phyloP scores from a whole-genome alignment of 1,140 invertebrate species.

The Drosophila repletoides region DNA sequence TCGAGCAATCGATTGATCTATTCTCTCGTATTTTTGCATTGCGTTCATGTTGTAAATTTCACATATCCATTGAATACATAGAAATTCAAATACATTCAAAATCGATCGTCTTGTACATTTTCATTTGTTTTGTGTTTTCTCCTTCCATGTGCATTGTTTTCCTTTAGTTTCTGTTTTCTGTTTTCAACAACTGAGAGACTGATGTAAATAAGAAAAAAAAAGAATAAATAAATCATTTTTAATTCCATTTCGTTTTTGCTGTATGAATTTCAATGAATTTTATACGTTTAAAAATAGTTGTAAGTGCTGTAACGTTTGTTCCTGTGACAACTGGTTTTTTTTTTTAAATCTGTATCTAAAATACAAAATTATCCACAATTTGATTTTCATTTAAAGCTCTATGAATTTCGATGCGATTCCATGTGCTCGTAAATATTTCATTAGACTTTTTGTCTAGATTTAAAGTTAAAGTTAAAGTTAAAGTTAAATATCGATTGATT shows the following conservation, averaged over 20 bases:
- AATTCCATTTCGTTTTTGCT: slow-evolving; percentile 7
- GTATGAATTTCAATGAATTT: slow-evolving; percentile 5
- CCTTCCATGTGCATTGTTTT: slow-evolving; percentile 61
- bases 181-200: slow-evolving; percentile 14
- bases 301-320: slow-evolving; percentile 47
- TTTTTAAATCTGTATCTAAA: slow-evolving; percentile 25
- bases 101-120: slow-evolving; percentile 46
- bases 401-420: neutral
- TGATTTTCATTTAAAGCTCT: slow-evolving; percentile 6
- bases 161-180: slow-evolving; percentile 20
- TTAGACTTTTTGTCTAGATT: slow-evolving; percentile 7
- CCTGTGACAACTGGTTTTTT: slow-evolving; percentile 35
- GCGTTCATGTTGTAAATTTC: slow-evolving; percentile 63
- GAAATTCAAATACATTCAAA: slow-evolving; percentile 37
- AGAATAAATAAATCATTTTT: slow-evolving; percentile 7
- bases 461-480: too few relatives aligned
- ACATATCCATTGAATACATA: slow-evolving; percentile 18
- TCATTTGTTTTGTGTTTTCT: slow-evolving; percentile 49
- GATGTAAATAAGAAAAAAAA: slow-evolving; percentile 54
- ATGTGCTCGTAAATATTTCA: neutral
- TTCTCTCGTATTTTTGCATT: slow-evolving; percentile 32
- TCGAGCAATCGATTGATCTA: neutral
- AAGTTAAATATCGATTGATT: neutral
- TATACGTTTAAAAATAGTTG: slow-evolving; percentile 11
- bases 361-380: slow-evolving; percentile 1